Base-by-base conservation (phyloP, 2,888 invertebrate species). In the Teleiodes luculella region DNA sequence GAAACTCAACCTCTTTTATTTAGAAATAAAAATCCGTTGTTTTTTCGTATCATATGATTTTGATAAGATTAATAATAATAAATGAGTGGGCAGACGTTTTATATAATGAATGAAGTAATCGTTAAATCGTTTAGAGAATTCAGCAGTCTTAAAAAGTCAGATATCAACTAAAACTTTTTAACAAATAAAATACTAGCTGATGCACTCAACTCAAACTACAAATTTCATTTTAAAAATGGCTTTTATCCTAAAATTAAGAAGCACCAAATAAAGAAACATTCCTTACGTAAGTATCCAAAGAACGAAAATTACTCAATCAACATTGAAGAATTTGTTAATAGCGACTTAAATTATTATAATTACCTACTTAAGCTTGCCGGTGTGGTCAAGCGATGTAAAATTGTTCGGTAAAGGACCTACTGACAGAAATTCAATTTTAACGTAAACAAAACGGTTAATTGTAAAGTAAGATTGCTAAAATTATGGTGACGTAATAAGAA, bases 371-470 rank as follows among this genome's bases (percentile, higher is more conserved):
- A 43, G 28, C 43, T 20, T 18, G 39, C 18, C 39, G n/a, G 39
- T 41, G 20, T 41, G 39, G 18, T 5, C n/a, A 1, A n/a, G n/a
- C n/a, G n/a, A 16, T 11, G 39, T 10, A 18, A 18, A 18, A 41
- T 18, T 8, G 39, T 5, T 41, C 20, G 18, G 16, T 41, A 41
- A 41, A 41, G 18, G 39, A 41, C 39, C 3, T 5, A 41, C 39
- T 41, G 39, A 20, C 39, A 41, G 39, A 20, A 18, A 41, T 4
- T 18, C 39, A 41, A 41, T 41, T 3, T 18, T 18, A 41, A 18
- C 18, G 16, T 41, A 16, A 3, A 20, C 20, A 53, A 48, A 54
- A 37, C 58, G 56, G 56, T 55, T 56, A 51, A 39, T 20, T 24
- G 47, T 18, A 24, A 24, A 64, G 24, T 6, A 24, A 24, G 24